A percentile compares a stretch with the other conserved stretches of the same genome.
Evolutionary conservation across 2,888 invertebrate genomes (phyloP).

Genomic region (Oscheius onirici): DNA sequence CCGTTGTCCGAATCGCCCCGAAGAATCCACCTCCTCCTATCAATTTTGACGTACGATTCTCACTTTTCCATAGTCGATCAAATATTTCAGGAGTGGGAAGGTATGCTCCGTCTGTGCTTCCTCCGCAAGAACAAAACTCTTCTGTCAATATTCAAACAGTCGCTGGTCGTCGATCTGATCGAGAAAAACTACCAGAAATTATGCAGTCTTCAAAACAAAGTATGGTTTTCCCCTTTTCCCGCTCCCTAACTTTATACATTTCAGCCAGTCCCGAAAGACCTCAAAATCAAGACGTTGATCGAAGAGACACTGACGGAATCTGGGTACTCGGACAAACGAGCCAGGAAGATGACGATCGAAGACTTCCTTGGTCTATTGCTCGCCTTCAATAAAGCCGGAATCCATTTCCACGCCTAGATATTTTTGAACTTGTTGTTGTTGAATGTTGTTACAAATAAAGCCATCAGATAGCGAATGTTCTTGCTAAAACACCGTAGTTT

Average conservation of each 20-base stretch:
- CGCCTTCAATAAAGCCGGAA: slow-evolving; percentile 88
- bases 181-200: slow-evolving; percentile 90
- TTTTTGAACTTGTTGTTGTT: slow-evolving; percentile 5
- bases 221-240: slow-evolving; percentile 75
- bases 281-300: slow-evolving; percentile 85
- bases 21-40: slow-evolving; percentile 87
- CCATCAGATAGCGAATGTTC: neutral
- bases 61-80: neutral
- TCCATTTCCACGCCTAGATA: slow-evolving; percentile 80
- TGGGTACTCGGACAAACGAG: slow-evolving; percentile 82
- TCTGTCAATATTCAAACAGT: slow-evolving; percentile 86
- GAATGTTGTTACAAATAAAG: slow-evolving; percentile 9
- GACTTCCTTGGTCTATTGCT: slow-evolving; percentile 88
- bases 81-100: slow-evolving; percentile 91
- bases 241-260: slow-evolving; percentile 62
- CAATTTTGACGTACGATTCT: slow-evolving; percentile 44
- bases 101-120: slow-evolving; percentile 91
- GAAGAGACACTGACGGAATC: slow-evolving; percentile 80
- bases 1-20: slow-evolving; percentile 95
- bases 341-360: slow-evolving; percentile 93
- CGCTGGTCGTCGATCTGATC: slow-evolving; percentile 78
- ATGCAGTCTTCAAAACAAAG: slow-evolving; percentile 86
- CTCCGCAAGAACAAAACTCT: slow-evolving; percentile 95
- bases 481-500: no score
- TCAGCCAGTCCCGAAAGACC: slow-evolving; percentile 82